phyloP scores from a whole-genome alignment of 2,797 vertebrate genomes.

The Hypotaenidia philippensis region DNA sequence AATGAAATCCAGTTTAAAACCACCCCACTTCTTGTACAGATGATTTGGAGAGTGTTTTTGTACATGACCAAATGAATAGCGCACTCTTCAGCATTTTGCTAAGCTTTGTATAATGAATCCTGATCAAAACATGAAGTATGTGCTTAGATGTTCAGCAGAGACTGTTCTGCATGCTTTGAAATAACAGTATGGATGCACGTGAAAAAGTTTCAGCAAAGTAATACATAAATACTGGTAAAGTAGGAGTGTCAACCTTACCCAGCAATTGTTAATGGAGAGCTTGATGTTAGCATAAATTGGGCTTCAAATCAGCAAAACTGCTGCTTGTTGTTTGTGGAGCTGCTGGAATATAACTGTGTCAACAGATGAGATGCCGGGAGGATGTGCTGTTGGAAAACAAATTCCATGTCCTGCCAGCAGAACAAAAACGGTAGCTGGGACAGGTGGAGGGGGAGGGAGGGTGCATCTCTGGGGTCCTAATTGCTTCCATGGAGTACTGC shows the following conservation, averaged over 20 bases:
- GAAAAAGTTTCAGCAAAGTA: background rate
- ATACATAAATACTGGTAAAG: background rate
- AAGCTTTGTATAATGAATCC: background rate
- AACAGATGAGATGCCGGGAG: background rate
- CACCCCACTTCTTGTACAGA: background rate
- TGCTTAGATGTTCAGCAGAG: background rate
- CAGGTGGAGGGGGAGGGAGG: background rate
- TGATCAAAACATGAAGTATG: background rate
- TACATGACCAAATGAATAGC: background rate
- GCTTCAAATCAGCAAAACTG: background rate
- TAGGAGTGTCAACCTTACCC: background rate
- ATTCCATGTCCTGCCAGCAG: background rate
- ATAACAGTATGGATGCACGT: background rate
- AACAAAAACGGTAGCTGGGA: background rate
- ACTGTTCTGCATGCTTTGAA: background rate
- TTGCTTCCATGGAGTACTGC: background rate
- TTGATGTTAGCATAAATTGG: background rate
- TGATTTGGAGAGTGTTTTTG: background rate
- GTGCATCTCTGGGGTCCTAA: background rate
- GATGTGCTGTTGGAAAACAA: background rate
- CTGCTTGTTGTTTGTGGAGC: background rate
- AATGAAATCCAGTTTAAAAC: background rate
- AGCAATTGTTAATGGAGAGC: background rate
- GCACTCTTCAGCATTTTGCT: background rate
- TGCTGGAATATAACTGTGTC: background rate